Evolutionary conservation across 1,140 invertebrate genomes (phyloP).

Genomic region (Sinella curviseta): DNA sequence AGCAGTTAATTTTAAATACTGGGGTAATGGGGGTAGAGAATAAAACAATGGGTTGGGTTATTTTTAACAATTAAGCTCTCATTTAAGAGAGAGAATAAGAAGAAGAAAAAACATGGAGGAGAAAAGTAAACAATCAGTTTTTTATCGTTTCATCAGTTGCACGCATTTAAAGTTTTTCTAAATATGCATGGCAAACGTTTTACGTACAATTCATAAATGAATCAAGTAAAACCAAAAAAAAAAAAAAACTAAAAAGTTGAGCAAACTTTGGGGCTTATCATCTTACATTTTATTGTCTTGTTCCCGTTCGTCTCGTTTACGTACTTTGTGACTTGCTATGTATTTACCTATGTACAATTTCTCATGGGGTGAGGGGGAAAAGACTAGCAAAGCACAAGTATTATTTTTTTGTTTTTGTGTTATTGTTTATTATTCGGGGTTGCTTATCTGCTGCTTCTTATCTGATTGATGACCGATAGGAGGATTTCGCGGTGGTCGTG

Average conservation of each 20-base stretch:
- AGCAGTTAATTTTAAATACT: too few relatives aligned
- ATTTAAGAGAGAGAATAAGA: too few relatives aligned
- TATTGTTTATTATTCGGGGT: constrained; percentile 1
- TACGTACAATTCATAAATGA: too few relatives aligned
- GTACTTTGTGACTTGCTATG: constrained; percentile 21
- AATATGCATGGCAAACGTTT: too few relatives aligned
- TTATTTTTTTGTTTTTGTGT: constrained; percentile 10
- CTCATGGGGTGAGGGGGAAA: not conserved
- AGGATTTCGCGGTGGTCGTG: constrained; percentile 55
- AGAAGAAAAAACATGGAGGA: too few relatives aligned
- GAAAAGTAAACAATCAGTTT: too few relatives aligned
- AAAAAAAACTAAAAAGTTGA: not conserved
- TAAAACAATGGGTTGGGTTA: not conserved
- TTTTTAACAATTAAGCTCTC: too few relatives aligned
- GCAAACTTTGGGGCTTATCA: not conserved
- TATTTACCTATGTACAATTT: too few relatives aligned
- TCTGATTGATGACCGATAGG: constrained; percentile 50
- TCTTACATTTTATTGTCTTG: constrained; percentile 12
- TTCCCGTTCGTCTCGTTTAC: constrained; percentile 19
- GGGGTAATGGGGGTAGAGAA: too few relatives aligned
- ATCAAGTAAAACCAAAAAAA: too few relatives aligned
- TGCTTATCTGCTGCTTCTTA: constrained; percentile 19
- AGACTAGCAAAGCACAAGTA: not conserved
- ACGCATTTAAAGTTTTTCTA: too few relatives aligned
- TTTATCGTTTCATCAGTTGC: too few relatives aligned